phyloP scores from a whole-genome alignment of 2,797 vertebrate species.

The Gymnothorax reevesii region DNA sequence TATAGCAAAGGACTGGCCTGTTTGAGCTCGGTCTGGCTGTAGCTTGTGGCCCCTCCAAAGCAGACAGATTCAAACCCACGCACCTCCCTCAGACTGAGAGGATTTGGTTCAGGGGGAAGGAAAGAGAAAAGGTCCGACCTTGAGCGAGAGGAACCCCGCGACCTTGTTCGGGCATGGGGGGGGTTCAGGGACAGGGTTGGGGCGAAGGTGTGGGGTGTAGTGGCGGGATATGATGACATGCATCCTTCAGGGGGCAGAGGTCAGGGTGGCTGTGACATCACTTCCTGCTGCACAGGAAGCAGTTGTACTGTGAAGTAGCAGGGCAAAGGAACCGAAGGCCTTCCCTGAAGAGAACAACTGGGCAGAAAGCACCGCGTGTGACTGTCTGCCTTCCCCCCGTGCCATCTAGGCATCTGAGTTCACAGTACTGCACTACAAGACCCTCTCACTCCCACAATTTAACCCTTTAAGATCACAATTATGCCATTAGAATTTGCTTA shows the following conservation, averaged over 20 bases:
- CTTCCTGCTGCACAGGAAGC: conserved; percentile 74
- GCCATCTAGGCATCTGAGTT: not conserved
- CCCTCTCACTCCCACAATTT: not conserved
- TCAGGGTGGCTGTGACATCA: conserved; percentile 58
- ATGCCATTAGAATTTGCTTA: too few relatives aligned
- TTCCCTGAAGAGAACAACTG: conserved; percentile 54
- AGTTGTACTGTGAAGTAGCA: conserved; percentile 49
- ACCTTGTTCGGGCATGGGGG: not conserved
- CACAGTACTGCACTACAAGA: not conserved
- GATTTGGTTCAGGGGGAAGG: conserved; percentile 10
- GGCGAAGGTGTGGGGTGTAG: not conserved
- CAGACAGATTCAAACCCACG: not conserved
- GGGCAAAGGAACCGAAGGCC: conserved; percentile 52
- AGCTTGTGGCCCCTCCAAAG: not conserved
- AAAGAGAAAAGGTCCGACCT: conserved; percentile 14
- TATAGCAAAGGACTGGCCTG: not conserved
- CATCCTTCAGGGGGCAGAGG: conserved; percentile 62
- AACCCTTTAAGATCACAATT: too few relatives aligned
- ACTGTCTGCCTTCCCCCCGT: not conserved
- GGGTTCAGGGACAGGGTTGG: not conserved
- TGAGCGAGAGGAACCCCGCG: not conserved
- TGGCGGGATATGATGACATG: conserved; percentile 56
- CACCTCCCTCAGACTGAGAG: not conserved
- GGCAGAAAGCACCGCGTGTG: conserved; percentile 24
- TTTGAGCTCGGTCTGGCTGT: not conserved